phyloP scores from a whole-genome alignment of 2,797 vertebrate genomes.

The Masticophis lateralis region DNA sequence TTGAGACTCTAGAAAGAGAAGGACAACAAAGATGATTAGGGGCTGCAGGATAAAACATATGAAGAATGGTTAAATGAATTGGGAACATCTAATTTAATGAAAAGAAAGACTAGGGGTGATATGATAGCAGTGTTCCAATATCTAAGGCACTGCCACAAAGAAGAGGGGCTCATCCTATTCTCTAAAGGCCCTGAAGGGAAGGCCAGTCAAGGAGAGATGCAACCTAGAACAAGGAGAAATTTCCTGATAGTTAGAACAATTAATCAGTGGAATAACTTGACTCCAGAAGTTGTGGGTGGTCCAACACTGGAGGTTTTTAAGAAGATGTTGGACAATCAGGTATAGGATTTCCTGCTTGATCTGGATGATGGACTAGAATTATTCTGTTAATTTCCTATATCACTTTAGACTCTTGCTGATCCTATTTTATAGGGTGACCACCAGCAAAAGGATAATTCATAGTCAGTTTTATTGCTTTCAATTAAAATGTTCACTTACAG shows the following conservation, averaged over 20 bases:
- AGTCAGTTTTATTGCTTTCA: not conserved
- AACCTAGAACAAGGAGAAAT: not conserved
- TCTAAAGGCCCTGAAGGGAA: not conserved
- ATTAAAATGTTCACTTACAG: not conserved
- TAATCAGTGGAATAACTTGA: not conserved
- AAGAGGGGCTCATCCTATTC: not conserved
- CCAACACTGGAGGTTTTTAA: too few species aligned
- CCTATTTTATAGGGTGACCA: not conserved
- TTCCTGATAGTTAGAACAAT: not conserved
- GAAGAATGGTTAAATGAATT: not conserved
- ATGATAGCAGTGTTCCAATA: not conserved
- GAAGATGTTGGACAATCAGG: not conserved
- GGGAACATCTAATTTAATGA: not conserved
- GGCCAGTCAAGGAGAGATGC: not conserved
- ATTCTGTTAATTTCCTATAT: not conserved
- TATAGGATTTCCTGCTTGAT: not conserved
- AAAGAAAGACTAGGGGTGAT: not conserved
- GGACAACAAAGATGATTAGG: not conserved
- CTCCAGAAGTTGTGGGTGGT: not conserved
- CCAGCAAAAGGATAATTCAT: not conserved
- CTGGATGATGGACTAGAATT: not conserved
- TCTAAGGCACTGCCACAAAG: not conserved
- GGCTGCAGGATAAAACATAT: not conserved
- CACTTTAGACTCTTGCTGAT: not conserved
- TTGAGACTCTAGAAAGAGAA: not conserved